Percentiles rank a stretch among this genome's conserved stretches.
These are phyloP conservation scores for Hydrochoerus hydrochaeris DNA, from an alignment of 2,113 vertebrate species.

Conservation along the genomic window DNA sequence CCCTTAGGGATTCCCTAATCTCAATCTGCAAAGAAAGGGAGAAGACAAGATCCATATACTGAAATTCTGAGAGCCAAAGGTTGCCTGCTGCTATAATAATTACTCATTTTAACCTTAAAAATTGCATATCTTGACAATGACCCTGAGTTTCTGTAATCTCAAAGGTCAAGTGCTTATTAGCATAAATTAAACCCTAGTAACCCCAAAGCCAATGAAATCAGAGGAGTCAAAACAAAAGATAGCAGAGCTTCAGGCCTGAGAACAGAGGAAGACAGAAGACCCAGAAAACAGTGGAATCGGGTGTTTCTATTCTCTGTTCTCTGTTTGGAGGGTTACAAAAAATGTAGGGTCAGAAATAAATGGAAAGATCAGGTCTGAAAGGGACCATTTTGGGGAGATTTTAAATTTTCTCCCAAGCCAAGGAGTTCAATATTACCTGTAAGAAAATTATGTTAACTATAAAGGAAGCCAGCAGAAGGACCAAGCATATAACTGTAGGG, in stretches of 20 bases:
- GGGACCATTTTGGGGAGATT: not conserved
- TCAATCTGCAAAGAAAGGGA: not conserved
- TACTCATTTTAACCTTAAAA: not conserved
- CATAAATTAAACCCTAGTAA: not conserved
- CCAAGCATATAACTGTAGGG: not conserved
- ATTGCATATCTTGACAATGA: not conserved
- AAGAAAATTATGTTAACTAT: not conserved
- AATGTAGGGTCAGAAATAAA: not conserved
- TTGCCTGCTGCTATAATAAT: too few relatives aligned
- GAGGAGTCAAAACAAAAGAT: not conserved
- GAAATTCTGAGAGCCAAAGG: not conserved
- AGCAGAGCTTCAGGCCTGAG: not conserved
- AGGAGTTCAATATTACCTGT: not conserved
- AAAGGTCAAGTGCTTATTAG: fast-evolving
- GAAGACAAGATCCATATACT: not conserved
- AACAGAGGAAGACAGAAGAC: not conserved
- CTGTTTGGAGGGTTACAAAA: not conserved
- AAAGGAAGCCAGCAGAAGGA: not conserved
- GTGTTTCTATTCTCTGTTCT: not conserved
- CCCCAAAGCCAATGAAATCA: not conserved
- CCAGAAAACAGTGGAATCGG: not conserved
- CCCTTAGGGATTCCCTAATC: not conserved
- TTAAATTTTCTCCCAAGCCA: not conserved
- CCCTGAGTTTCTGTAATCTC: not conserved
- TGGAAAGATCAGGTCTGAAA: not conserved